Evolutionary conservation across 2,797 vertebrate genomes (phyloP), one percentile per base, ranked within the genome.

Genomic region (Esox masquinongy): DNA sequence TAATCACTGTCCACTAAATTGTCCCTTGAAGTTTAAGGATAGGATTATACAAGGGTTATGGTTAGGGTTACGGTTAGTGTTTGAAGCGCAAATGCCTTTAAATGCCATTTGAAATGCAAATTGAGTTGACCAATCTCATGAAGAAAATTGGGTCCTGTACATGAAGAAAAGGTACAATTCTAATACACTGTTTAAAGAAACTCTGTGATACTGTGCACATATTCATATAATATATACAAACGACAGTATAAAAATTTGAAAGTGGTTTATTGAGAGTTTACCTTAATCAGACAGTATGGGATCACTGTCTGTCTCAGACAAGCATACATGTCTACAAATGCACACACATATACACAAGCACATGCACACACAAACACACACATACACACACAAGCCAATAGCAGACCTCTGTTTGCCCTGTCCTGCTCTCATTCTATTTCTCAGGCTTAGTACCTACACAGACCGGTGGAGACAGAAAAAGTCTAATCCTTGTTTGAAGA

Each of bases 231-330:
- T 9, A 43, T 9, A 47, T 47, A 14, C 73, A 70, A 72, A 74
- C 64, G 79, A 84, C 66, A 63, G 72, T 49, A 69, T 74, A 56
- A 22, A 17, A 17, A 16, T 26, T 14, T 31, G 70, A 74, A 85
- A 83, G 85, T 85, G 89, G 84, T 83, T 75, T 82, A 79, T 82
- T 81, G 76, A 86, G 86, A 76, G 73, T 73, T 78, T 84, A 88
- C 88, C 85, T 91, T 89, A 90, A 89, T 90, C 88, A 88, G 81
- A 68, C 78, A 82, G 5, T 14, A 56, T 68, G 43, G 73, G 74
- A 68, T 43, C 24, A 7, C 83, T 86, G 78, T 73, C 69, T 12
- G 80, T 79, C 84, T 88, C 88, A 87, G 74, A 49, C 63, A 31
- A 16, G n/a, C 63, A 50, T 47, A 49, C 67, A 68, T 19, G 1